Percentiles rank a stretch among this genome's conserved stretches.
These are phyloP conservation scores for Cynodonichthys magdalenae DNA, from an alignment of 2,797 vertebrate species.

Conservation along the genomic window DNA sequence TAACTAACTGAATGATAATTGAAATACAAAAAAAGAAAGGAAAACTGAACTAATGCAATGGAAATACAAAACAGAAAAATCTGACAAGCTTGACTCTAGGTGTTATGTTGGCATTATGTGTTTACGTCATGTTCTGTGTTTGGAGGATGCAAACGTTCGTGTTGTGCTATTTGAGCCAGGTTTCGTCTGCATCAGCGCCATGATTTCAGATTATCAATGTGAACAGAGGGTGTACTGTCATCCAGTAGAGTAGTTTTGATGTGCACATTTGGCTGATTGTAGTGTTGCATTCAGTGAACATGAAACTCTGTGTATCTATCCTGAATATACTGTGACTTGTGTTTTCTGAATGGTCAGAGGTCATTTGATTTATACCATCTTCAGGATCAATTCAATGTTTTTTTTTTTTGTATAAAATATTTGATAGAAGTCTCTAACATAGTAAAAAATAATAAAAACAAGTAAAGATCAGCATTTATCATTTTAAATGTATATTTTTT, in stretches of 20 bases:
- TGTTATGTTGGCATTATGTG: conserved; percentile 15
- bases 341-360: conserved; percentile 44
- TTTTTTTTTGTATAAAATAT: neutral
- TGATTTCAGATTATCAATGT: conserved; percentile 24
- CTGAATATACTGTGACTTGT: conserved; percentile 2
- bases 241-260: conserved; percentile 18
- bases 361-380: conserved; percentile 39
- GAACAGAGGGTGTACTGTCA: neutral
- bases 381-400: conserved; percentile 8
- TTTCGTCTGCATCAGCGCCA: conserved; percentile 38
- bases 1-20: neutral
- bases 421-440: neutral
- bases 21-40: too few species aligned
- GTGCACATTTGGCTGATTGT: conserved; percentile 37
- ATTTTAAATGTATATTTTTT: conserved; percentile 23
- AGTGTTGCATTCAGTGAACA: conserved; percentile 34
- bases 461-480: neutral
- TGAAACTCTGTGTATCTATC: conserved; percentile 22
- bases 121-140: conserved; percentile 15
- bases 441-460: neutral
- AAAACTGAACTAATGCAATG: conserved; percentile 18
- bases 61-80: conserved; percentile 49
- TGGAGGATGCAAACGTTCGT: conserved; percentile 34
- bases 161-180: conserved; percentile 32
- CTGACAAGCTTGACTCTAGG: conserved; percentile 12